Evolutionary conservation across 2,113 vertebrate genomes (phyloP), one percentile per base, ranked within the genome.

Genomic region (Taurulus bubalis): DNA sequence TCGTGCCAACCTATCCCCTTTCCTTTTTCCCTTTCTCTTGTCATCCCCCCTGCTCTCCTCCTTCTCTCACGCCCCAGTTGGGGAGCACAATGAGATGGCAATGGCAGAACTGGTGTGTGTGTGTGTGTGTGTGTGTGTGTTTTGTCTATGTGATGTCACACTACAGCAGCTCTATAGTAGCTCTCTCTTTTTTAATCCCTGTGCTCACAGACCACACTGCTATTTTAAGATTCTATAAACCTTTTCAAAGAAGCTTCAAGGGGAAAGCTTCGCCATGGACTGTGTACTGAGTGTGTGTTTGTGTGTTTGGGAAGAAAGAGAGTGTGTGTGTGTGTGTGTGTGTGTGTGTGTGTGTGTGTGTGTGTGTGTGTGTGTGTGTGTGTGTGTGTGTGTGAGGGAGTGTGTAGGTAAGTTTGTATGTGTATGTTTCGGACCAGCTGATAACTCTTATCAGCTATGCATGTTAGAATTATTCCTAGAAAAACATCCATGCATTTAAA

Each of bases 221-320:
- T 94, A 94, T 94, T 94, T 94, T 89, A 87, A 90, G 92, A 92
- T 91, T 89, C 72, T 86, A 88, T 92, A 94, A 94, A 93, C 89
- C 90, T 92, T 93, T 88, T 90, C 87, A 94, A 91, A 90, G 86
- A 80, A 64, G 89, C 89, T 90, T 87, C 87, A 79, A 92, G 86
- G 87, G 78, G 80, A 79, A 79, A 80, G 86, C 84, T 83, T 71
- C 84, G 82, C 71, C 71, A 24, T 87, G 78, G 51, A 55, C 71
- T 68, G 64, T 86, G 89, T 71, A 75, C 73, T 10, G 24, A 30
- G 79, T 75, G 71, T 72, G 68, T 53, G 40, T 71, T 30, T 51
- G 47, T 51, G 45, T 47, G 40, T 42, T 42, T 85, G 79, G 63
- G 51, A 67, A 78, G 68, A 75, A 66, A 63, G 65, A 14, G 16